phyloP scores from a whole-genome alignment of 1,140 invertebrate genomes.

The Hylaeus volcanicus region DNA sequence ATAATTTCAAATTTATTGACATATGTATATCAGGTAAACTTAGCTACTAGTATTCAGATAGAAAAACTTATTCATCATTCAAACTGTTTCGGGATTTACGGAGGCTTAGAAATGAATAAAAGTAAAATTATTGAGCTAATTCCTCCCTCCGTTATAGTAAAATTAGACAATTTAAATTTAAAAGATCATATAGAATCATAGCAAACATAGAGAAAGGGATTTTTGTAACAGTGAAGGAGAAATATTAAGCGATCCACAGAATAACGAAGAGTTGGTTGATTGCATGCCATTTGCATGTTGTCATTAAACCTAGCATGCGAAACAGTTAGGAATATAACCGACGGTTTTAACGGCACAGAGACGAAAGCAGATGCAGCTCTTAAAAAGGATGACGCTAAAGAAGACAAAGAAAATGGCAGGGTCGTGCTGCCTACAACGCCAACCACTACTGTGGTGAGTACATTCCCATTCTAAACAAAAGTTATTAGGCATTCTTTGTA shows the following conservation, averaged over 20 bases:
- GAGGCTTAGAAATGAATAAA: background rate
- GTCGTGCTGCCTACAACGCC: conserved; percentile 69
- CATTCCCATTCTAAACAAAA: conserved; percentile 58
- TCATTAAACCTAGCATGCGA: conserved; percentile 68
- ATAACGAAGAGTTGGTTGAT: conserved; percentile 36
- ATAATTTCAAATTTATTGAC: no score
- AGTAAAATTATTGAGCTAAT: background rate
- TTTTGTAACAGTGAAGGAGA: background rate
- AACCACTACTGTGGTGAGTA: conserved; percentile 76
- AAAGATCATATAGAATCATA: background rate
- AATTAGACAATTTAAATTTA: background rate
- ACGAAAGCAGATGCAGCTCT: conserved; percentile 75
- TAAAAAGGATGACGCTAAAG: conserved; percentile 78
- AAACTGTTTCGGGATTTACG: background rate
- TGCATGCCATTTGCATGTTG: conserved; percentile 63
- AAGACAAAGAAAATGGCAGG: conserved; percentile 79
- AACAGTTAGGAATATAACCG: conserved; percentile 77
- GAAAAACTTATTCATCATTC: background rate
- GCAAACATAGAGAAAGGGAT: background rate
- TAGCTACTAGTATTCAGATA: background rate
- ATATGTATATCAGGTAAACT: background rate
- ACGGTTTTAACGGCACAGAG: conserved; percentile 78
- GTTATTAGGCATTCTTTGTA: conserved; percentile 50
- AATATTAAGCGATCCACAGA: conserved; percentile 11
- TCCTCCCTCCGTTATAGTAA: background rate